These are phyloP conservation scores for Puma concolor DNA, from an alignment of 2,113 vertebrate species.

Conservation along the genomic window DNA sequence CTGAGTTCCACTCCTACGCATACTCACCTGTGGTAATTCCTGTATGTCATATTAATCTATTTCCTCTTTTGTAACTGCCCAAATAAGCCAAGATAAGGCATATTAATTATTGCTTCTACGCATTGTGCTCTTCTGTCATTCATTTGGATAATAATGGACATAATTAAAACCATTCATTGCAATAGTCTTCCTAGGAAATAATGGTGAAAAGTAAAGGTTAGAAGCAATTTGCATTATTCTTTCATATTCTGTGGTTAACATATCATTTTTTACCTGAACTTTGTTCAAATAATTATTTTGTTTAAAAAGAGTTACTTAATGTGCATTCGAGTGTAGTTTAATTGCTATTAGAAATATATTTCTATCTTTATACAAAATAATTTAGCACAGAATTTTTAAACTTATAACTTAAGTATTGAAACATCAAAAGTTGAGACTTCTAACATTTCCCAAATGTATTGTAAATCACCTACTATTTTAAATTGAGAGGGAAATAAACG, in stretches of 20 bases:
- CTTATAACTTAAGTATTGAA: conserved; percentile 22
- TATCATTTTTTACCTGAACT: conserved; percentile 67
- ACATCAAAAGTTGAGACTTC: neutral
- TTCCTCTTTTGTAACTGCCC: conserved; percentile 51
- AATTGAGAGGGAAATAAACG: neutral
- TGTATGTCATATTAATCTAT: conserved; percentile 38
- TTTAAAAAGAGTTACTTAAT: conserved; percentile 59
- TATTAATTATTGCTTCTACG: conserved; percentile 62
- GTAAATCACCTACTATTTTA: conserved; percentile 42
- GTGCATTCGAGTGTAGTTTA: conserved; percentile 53
- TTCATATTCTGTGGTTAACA: conserved; percentile 56
- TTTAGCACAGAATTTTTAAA: conserved; percentile 51
- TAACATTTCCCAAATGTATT: conserved; percentile 22
- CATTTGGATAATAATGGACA: conserved; percentile 71
- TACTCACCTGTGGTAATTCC: conserved; percentile 23
- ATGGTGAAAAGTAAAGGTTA: conserved; percentile 63
- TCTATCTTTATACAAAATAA: conserved; percentile 50
- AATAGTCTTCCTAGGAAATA: conserved; percentile 57
- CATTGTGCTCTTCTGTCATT: conserved; percentile 63
- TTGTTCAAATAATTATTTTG: conserved; percentile 67
- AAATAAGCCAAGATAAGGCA: conserved; percentile 19
- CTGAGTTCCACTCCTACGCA: conserved; percentile 21
- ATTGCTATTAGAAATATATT: conserved; percentile 57
- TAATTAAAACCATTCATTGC: conserved; percentile 73
- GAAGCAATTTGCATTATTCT: conserved; percentile 67